phyloP scores from a whole-genome alignment of 2,888 invertebrate genomes.

The Ectemnius continuus region DNA sequence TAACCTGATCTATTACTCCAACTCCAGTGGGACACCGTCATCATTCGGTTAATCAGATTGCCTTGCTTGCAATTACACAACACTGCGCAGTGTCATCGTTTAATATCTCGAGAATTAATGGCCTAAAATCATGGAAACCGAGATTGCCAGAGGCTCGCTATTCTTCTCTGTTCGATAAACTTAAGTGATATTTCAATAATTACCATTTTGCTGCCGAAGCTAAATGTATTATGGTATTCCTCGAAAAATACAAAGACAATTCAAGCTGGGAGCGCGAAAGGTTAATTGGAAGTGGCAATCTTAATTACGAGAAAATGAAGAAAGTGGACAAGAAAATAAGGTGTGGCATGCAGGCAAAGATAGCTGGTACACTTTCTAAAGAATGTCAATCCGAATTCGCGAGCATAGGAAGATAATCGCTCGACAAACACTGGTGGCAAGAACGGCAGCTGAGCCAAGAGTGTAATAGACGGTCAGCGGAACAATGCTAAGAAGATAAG shows the following conservation, averaged over 20 bases:
- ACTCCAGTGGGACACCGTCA: slow-evolving; percentile 34
- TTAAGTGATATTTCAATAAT: too few relatives aligned
- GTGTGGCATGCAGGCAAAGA: too few relatives aligned
- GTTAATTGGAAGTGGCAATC: too few relatives aligned
- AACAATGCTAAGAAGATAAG: slow-evolving; percentile 41
- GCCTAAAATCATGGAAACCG: neutral
- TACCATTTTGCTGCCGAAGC: too few relatives aligned
- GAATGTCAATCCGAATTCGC: slow-evolving; percentile 14
- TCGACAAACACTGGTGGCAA: slow-evolving; percentile 27
- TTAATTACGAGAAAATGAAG: too few relatives aligned
- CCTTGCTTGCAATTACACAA: slow-evolving; percentile 54
- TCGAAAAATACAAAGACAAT: too few relatives aligned
- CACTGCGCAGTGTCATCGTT: slow-evolving; percentile 46
- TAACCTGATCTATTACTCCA: slow-evolving; percentile 49
- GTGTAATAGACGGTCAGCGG: slow-evolving; percentile 30
- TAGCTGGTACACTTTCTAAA: neutral
- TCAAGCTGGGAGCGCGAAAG: too few relatives aligned
- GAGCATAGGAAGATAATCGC: slow-evolving; percentile 30
- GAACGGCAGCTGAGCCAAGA: slow-evolving; percentile 19
- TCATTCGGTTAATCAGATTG: slow-evolving; percentile 56
- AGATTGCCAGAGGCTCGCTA: too few relatives aligned
- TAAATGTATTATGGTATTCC: too few relatives aligned
- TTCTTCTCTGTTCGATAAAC: too few relatives aligned
- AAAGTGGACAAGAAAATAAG: too few relatives aligned
- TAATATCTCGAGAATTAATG: slow-evolving; percentile 22